These are phyloP conservation scores for Cliona cf. orientalis DNA, from an alignment of 37 sponge, comb jelly and placozoan genomes.

Conservation along the genomic window DNA sequence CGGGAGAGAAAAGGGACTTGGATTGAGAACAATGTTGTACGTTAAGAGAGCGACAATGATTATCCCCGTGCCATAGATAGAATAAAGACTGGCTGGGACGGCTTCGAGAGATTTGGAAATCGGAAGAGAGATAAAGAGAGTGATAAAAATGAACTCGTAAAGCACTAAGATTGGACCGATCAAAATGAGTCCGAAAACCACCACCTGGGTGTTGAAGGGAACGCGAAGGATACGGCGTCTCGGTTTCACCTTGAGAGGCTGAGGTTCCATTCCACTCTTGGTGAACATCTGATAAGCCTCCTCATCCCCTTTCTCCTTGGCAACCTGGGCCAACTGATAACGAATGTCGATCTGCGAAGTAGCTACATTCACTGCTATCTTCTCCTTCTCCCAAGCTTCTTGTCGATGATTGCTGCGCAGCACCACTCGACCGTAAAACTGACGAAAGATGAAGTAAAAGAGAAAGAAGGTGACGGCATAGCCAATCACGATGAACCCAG, in stretches of 20 bases:
- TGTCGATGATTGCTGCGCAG: background rate
- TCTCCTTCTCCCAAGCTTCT: background rate
- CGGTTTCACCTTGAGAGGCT: too few species aligned
- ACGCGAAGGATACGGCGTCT: too few species aligned
- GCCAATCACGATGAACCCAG: constrained; percentile 11
- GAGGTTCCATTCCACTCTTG: too few species aligned
- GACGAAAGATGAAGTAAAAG: constrained; percentile 20
- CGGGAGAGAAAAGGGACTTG: constrained; percentile 10
- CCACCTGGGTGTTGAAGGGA: constrained; percentile 18
- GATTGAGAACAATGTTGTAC: constrained; percentile 37
- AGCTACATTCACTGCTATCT: background rate
- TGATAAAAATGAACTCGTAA: constrained; percentile 20
- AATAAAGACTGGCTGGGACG: constrained; percentile 20
- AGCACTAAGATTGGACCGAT: constrained; percentile 7
- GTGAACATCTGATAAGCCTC: too few species aligned
- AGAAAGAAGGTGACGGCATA: constrained; percentile 17
- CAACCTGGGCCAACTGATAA: too few species aligned
- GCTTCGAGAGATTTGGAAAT: constrained; percentile 32
- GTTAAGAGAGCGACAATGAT: constrained; percentile 26
- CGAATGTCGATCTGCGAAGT: too few species aligned
- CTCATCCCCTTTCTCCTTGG: too few species aligned
- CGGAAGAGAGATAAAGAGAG: constrained; percentile 14
- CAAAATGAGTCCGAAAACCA: constrained; percentile 11
- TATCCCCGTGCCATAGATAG: constrained; percentile 37
- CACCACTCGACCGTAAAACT: constrained; percentile 15